phyloP scores from a whole-genome alignment of 2,113 vertebrate species.

The Bagarius yarrelli region DNA sequence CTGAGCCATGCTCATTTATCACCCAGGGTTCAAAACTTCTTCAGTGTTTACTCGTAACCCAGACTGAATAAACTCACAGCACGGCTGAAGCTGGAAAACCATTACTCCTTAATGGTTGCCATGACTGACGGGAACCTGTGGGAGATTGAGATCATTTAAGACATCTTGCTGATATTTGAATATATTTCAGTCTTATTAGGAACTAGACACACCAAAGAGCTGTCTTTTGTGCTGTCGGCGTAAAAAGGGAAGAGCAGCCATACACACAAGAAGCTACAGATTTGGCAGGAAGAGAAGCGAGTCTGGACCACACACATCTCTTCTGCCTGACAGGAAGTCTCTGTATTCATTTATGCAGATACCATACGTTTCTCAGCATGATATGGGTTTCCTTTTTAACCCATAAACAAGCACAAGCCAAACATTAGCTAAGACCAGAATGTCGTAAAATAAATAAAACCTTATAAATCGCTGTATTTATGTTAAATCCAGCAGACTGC shows the following conservation, averaged over 20 bases:
- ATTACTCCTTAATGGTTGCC: neutral
- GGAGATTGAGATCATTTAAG: constrained; percentile 5
- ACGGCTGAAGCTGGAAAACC: neutral
- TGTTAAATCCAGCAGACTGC: neutral
- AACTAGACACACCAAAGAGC: neutral
- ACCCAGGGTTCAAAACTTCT: neutral
- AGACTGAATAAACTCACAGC: constrained; percentile 11
- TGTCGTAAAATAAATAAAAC: neutral
- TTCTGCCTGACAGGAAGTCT: constrained; percentile 42
- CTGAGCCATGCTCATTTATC: neutral
- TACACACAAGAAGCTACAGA: neutral
- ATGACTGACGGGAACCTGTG: constrained; percentile 10
- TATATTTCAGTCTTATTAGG: constrained; percentile 33
- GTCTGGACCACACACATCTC: constrained; percentile 48
- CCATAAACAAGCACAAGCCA: neutral
- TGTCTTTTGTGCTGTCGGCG: constrained; percentile 2
- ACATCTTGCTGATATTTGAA: constrained; percentile 17
- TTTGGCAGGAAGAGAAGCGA: constrained; percentile 27
- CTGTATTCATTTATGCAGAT: constrained; percentile 20
- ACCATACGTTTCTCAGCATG: constrained; percentile 17
- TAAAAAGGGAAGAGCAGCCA: neutral
- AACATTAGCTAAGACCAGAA: neutral
- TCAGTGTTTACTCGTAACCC: constrained; percentile 19
- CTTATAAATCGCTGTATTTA: neutral
- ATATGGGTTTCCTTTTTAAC: constrained; percentile 1